These are phyloP conservation scores for Sminthopsis crassicaudata DNA, from an alignment of 2,113 vertebrate species.

Conservation along the genomic window DNA sequence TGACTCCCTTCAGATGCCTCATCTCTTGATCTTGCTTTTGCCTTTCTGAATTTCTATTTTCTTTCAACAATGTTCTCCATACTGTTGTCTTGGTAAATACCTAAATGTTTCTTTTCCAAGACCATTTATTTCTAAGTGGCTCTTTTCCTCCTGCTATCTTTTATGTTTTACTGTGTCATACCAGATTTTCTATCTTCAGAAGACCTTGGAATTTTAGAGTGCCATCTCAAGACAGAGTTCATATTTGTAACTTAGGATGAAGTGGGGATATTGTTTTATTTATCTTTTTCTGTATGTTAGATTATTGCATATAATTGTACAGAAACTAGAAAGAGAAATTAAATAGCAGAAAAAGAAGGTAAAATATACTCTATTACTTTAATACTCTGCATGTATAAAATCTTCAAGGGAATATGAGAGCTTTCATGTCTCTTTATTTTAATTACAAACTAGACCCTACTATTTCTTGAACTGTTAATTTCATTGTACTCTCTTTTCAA, in stretches of 20 bases:
- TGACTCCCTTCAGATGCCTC: background rate
- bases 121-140: background rate
- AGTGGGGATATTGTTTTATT: slow-evolving; percentile 58
- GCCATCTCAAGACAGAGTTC: background rate
- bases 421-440: background rate
- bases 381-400: background rate
- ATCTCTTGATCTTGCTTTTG: background rate
- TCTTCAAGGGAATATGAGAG: background rate
- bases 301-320: slow-evolving; percentile 32
- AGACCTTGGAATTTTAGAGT: slow-evolving; percentile 20
- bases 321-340: slow-evolving; percentile 18
- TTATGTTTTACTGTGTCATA: background rate
- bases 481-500: background rate
- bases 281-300: slow-evolving; percentile 26
- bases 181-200: background rate
- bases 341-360: slow-evolving; percentile 27
- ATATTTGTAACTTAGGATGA: slow-evolving; percentile 33
- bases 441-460: background rate
- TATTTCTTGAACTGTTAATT: background rate
- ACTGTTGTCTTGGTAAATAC: background rate
- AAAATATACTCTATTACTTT: slow-evolving; percentile 14
- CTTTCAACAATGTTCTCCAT: background rate
- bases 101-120: background rate
- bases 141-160: background rate
- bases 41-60: background rate